These are phyloP conservation scores for Mycalesis mineus DNA, from an alignment of 2,888 invertebrate genomes.

Conservation along the genomic window DNA sequence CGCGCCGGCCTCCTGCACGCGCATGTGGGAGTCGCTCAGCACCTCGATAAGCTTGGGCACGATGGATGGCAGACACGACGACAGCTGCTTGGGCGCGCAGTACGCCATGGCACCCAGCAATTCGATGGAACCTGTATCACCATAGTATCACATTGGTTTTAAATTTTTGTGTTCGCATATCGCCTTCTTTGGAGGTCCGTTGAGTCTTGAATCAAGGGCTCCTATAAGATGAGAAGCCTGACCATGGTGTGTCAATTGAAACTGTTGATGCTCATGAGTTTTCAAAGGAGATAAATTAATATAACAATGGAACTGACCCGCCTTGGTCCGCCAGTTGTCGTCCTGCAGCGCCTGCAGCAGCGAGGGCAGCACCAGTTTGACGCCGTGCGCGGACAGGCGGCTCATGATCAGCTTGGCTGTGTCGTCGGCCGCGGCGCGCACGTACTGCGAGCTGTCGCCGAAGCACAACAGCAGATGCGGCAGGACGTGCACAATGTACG, in stretches of 20 bases:
- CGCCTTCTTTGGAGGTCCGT: no score
- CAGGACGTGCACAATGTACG: slow-evolving; percentile 98
- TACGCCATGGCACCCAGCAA: slow-evolving; percentile 98
- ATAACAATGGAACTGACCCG: slow-evolving; percentile 82
- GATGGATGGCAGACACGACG: slow-evolving; percentile 97
- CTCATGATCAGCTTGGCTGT: slow-evolving; percentile 97
- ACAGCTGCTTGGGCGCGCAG: slow-evolving; percentile 99
- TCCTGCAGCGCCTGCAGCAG: slow-evolving; percentile 95
- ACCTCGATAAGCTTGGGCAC: slow-evolving; percentile 98
- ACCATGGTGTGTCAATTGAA: no score
- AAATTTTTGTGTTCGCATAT: no score
- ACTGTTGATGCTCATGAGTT: no score
- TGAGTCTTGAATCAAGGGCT: no score
- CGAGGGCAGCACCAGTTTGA: slow-evolving; percentile 96
- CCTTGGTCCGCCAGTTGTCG: slow-evolving; percentile 99
- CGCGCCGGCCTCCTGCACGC: slow-evolving; percentile 97
- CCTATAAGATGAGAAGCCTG: no score
- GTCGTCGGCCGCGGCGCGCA: slow-evolving; percentile 97
- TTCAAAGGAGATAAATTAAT: no score
- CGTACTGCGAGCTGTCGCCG: slow-evolving; percentile 96
- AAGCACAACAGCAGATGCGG: slow-evolving; percentile 96
- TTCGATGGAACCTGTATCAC: slow-evolving; percentile 89
- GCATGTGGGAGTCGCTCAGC: slow-evolving; percentile 97
- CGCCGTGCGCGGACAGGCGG: slow-evolving; percentile 96
- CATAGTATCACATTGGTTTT: not conserved